Evolutionary conservation across 2,797 vertebrate species (phyloP).

Genomic region (Ambastaia sidthimunki): DNA sequence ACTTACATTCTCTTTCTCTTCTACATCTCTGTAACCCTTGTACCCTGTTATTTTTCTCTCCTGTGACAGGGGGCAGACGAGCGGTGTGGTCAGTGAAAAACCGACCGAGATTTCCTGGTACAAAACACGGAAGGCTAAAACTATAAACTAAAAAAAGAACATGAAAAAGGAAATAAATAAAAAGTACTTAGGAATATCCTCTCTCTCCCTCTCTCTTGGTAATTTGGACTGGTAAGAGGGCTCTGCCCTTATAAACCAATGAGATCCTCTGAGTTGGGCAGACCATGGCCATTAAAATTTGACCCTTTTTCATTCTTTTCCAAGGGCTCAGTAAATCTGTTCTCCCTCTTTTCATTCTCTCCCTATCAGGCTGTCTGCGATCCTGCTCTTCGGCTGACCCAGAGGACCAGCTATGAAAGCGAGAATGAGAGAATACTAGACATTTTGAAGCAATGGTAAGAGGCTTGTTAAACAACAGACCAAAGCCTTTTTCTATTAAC

Average conservation of each 20-base stretch:
- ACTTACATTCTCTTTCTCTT: conserved; percentile 23
- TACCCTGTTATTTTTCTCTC: conserved; percentile 41
- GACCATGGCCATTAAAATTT: conserved; percentile 48
- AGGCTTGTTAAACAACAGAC: conserved; percentile 46
- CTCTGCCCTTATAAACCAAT: conserved; percentile 49
- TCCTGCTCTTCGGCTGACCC: conserved; percentile 25
- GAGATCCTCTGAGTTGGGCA: conserved; percentile 41
- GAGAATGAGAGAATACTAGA: conserved; percentile 36
- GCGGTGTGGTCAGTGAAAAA: conserved; percentile 31
- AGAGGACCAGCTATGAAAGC: conserved; percentile 39
- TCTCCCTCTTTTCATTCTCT: conserved; percentile 24
- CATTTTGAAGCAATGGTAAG: conserved; percentile 46
- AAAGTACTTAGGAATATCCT: neutral
- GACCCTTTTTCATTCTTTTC: conserved; percentile 47
- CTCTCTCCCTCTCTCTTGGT: conserved; percentile 27
- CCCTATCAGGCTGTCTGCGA: conserved; percentile 27
- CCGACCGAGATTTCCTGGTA: neutral
- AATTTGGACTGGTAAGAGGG: conserved; percentile 41
- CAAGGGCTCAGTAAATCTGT: conserved; percentile 40
- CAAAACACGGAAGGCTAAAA: conserved; percentile 19
- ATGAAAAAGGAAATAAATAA: neutral
- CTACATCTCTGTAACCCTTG: conserved; percentile 32
- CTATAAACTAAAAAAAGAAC: conserved; percentile 6
- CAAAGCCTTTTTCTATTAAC: conserved; percentile 47
- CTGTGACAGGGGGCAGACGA: conserved; percentile 37